A percentile compares a stretch with the other conserved stretches of the same genome.
Conservation (phyloP, 2,888 invertebrate genomes). For the Pemphredon lugubris region DNA sequence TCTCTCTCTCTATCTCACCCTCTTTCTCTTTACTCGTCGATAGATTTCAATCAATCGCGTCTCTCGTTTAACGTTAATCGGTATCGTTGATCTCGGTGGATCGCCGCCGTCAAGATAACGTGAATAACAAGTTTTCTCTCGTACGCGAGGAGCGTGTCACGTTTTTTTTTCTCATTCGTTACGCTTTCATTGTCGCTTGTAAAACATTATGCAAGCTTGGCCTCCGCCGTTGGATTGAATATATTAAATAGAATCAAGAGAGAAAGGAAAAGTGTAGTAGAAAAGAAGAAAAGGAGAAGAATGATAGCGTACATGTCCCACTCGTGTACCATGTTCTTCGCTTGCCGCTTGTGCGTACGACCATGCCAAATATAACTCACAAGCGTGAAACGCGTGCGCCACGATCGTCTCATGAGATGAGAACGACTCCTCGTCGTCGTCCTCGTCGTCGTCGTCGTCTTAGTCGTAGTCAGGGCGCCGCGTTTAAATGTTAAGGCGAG, state of each 20-base stretch:
- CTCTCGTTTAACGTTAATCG: slow-evolving; percentile 1
- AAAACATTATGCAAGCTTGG: slow-evolving; percentile 54
- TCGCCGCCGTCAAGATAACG: background rate
- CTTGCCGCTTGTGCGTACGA: slow-evolving; percentile 32
- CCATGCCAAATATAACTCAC: slow-evolving; percentile 63
- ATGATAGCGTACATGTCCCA: background rate
- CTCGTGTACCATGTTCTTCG: slow-evolving; percentile 17
- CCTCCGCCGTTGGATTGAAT: slow-evolving; percentile 17
- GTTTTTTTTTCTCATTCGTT: slow-evolving; percentile 14
- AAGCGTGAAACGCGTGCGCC: slow-evolving; percentile 57
- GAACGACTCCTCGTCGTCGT: slow-evolving; percentile 25
- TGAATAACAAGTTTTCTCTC: background rate
- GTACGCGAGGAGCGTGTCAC: slow-evolving; percentile 1
- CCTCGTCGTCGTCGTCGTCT: slow-evolving; percentile 31
- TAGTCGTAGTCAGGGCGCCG: too few species aligned
- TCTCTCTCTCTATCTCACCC: background rate
- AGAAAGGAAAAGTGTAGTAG: background rate
- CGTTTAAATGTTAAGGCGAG: slow-evolving; percentile 59
- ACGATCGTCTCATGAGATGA: slow-evolving; percentile 32
- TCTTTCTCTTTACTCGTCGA: background rate
- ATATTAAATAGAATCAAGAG: background rate
- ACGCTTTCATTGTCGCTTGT: slow-evolving; percentile 21
- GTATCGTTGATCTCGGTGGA: background rate
- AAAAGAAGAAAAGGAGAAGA: background rate
- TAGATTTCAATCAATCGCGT: background rate